Percentiles rank a stretch among this genome's conserved stretches.
Evolutionary conservation across 2,888 invertebrate species (phyloP).

Genomic region (Coecobrya sp.): DNA sequence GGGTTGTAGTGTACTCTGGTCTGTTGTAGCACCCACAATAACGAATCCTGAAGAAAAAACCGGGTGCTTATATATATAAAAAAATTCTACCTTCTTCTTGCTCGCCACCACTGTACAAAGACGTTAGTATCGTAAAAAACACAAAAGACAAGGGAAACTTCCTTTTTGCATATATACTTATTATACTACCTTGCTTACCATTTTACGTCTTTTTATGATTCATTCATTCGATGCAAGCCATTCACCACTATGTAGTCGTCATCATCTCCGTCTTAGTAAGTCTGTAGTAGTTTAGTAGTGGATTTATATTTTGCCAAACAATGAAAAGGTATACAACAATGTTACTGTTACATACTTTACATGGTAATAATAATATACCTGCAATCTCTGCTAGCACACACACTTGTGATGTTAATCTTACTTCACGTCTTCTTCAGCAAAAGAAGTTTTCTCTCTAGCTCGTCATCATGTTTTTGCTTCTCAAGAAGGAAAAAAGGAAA

Average conservation of each 20-base stretch:
- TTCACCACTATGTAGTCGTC: not conserved
- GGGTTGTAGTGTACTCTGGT: not conserved
- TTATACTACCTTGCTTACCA: not conserved
- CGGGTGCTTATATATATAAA: too few relatives aligned
- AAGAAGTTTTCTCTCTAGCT: slow-evolving; percentile 45
- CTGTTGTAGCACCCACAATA: slow-evolving; percentile 3
- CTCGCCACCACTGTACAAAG: too few relatives aligned
- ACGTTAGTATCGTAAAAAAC: not conserved
- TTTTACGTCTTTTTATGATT: slow-evolving; percentile 43
- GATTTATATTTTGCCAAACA: slow-evolving; percentile 9
- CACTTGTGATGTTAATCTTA: slow-evolving; percentile 32
- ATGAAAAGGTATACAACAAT: not conserved
- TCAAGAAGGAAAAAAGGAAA: slow-evolving; percentile 49
- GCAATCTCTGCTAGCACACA: not conserved
- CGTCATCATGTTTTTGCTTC: not conserved
- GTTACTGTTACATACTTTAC: not conserved
- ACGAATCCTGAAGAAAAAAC: not conserved
- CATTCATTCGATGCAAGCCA: slow-evolving; percentile 46
- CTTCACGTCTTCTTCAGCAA: slow-evolving; percentile 1
- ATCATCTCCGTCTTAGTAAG: not conserved
- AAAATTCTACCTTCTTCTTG: too few relatives aligned
- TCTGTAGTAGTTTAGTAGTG: slow-evolving; percentile 5
- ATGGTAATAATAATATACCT: not conserved
- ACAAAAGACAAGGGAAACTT: slow-evolving; percentile 11
- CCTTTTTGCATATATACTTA: slow-evolving; percentile 5